These are phyloP conservation scores for Ectropis grisescens DNA, from an alignment of 1,140 invertebrate genomes.

Conservation along the genomic window DNA sequence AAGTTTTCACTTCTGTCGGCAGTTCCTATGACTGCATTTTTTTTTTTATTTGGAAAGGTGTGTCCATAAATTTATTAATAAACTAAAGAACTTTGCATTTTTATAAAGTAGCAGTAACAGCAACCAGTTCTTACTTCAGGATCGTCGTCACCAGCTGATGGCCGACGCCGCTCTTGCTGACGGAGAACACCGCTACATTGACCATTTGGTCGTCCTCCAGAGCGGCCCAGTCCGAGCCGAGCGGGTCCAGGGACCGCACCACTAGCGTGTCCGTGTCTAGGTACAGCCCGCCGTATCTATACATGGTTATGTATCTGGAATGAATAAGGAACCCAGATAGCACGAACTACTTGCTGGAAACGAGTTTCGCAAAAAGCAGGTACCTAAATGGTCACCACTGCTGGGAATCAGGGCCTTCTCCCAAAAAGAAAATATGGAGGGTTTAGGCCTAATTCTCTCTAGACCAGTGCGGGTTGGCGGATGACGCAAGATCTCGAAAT, in stretches of 20 bases:
- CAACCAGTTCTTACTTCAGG: constrained; percentile 42
- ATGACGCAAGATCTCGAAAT: no score
- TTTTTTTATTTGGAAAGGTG: no score
- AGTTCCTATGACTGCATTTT: no score
- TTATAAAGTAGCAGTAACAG: no score
- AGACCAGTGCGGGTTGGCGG: no score
- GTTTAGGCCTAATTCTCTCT: constrained; percentile 13
- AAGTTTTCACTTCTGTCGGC: no score
- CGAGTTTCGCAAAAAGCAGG: constrained; percentile 72
- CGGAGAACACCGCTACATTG: constrained; percentile 76
- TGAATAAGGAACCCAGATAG: no score
- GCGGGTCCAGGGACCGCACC: constrained; percentile 71
- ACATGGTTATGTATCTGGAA: constrained; percentile 79
- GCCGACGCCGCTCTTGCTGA: constrained; percentile 71
- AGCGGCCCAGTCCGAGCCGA: constrained; percentile 75
- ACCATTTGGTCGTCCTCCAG: constrained; percentile 74
- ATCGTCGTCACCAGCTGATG: constrained; percentile 72
- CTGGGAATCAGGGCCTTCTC: no score
- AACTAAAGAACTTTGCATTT: background rate
- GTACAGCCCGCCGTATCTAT: constrained; percentile 85
- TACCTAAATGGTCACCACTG: no score
- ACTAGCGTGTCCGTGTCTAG: constrained; percentile 83
- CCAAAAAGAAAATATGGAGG: constrained; percentile 17
- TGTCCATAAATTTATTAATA: background rate
- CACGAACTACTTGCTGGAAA: constrained; percentile 79